These are phyloP conservation scores for Mustela erminea DNA, from an alignment of 2,797 vertebrate genomes.

Conservation along the genomic window DNA sequence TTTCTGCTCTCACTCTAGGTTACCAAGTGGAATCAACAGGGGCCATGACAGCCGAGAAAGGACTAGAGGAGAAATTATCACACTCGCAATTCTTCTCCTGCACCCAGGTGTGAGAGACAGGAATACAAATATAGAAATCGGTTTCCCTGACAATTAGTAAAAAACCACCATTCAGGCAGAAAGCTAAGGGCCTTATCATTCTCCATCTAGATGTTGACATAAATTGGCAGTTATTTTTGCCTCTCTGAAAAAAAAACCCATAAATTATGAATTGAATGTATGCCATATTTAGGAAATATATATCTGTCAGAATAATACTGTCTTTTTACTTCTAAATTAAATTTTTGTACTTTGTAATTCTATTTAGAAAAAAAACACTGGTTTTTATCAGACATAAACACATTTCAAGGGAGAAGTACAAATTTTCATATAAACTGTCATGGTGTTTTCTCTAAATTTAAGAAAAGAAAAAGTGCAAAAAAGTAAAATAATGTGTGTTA, in stretches of 20 bases:
- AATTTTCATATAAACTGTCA: neutral
- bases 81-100: neutral
- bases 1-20: neutral
- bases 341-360: neutral
- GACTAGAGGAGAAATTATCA: neutral
- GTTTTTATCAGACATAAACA: constrained; percentile 26
- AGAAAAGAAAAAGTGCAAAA: neutral
- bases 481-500: neutral
- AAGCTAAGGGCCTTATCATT: neutral
- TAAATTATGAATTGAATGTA: neutral
- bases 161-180: neutral
- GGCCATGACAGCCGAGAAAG: neutral
- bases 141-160: neutral
- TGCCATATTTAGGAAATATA: neutral
- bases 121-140: neutral
- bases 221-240: neutral
- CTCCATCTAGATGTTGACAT: neutral
- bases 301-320: neutral
- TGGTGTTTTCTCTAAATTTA: neutral
- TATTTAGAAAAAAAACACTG: neutral
- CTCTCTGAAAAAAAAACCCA: neutral
- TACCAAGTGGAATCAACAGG: neutral
- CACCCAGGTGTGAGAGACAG: neutral
- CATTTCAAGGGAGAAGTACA: neutral
- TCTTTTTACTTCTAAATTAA: neutral